phyloP scores from a whole-genome alignment of 2,113 vertebrate species.

The Pelusios castaneus region DNA sequence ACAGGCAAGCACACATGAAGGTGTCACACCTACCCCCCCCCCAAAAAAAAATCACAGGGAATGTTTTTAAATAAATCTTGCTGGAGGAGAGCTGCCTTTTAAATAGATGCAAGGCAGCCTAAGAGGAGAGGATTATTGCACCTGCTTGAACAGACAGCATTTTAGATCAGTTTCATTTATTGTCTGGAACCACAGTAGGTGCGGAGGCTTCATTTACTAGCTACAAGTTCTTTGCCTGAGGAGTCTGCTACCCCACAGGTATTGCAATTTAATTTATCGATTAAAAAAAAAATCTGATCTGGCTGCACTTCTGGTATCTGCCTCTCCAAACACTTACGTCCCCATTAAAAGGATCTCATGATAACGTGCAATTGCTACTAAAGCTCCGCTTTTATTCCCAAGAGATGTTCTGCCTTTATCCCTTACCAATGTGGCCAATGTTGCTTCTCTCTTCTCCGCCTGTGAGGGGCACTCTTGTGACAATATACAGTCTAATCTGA shows the following conservation, averaged over 20 bases:
- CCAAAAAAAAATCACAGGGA: neutral
- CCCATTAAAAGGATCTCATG: neutral
- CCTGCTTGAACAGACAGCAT: fast-evolving
- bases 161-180: neutral
- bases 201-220: fast-evolving
- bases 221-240: neutral
- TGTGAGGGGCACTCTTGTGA: neutral
- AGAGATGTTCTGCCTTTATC: fast-evolving
- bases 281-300: neutral
- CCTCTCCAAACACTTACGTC: neutral
- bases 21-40: neutral
- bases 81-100: neutral
- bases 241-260: fast-evolving
- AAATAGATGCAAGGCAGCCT: neutral
- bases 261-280: fast-evolving
- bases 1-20: neutral
- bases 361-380: neutral
- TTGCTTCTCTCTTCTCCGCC: neutral
- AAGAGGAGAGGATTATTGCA: fast-evolving
- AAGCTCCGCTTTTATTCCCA: fast-evolving
- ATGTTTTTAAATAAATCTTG: neutral
- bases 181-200: neutral
- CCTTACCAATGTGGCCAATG: fast-evolving
- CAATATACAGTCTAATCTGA: neutral
- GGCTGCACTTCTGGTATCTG: neutral